Evolutionary conservation across 37 sponge, comb jelly and placozoan species (phyloP), one percentile per base, ranked within the genome.

Genomic region (Halichondria panicea): DNA sequence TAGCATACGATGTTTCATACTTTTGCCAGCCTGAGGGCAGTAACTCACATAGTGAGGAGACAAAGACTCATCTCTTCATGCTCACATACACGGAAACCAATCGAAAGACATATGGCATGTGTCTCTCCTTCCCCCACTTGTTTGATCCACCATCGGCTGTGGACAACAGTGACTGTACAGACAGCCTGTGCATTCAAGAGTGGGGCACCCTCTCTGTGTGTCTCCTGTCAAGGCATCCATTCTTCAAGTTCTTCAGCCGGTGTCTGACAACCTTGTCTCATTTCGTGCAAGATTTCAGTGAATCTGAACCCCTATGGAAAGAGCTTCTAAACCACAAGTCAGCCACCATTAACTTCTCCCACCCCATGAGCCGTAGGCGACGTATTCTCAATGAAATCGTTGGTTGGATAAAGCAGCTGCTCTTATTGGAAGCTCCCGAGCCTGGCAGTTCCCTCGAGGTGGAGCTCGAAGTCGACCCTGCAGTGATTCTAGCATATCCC

Each of bases 71-170:
- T 33, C 34, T 76, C 25, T 93, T 93, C 66, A 86, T 80, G 80
- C 64, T 93, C 19, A 89, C 91, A 6, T 79, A 93, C 62, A 93
- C 93, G 7, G 94, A 89, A 25, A 79, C 91, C 7, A 86, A 89
- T 41, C 56, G 42, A 0, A 60, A 59, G 18, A 71, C 87, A 22
- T 84, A 86, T 46, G 87, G 94, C 7, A 66, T 61, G 27, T 93
- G 91, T 78, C 33, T 90, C 59, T 66, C 79, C 0, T 66, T 91
- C 22, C 74, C 87, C 1, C 65, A 74, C n/a, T 76, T 83, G 36
- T 60, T 68, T 33, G 75, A 84, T 31, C 64, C 59, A 24, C 35
- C 31, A 13, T 35, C 7, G 6, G 48, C 25, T 18, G 13, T 48
- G 52, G 52, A 34, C 36, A 6, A 34, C 63, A 35, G 4, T 37